Evolutionary conservation across 1,140 invertebrate genomes (phyloP), one percentile per base, ranked within the genome.

Genomic region (Brachionus rubens): DNA sequence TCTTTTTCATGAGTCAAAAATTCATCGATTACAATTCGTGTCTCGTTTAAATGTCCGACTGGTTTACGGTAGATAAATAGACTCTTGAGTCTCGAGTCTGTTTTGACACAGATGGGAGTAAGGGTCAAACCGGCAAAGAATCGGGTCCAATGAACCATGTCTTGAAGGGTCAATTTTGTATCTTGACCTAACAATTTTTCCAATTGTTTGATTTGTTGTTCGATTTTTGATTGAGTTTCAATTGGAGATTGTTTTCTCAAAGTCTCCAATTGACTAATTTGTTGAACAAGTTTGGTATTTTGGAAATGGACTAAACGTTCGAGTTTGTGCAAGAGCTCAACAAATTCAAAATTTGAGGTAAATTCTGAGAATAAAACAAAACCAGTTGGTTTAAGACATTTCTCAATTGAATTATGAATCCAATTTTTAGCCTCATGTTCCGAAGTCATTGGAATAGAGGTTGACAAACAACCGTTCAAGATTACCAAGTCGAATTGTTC

Each of bases 291-390:
- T n/a, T 65, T 65, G 36, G 40, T 43, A 36, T 59, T 59, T 36
- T 59, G 54, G 10, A 59, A 10, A 5, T 36, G 24, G 10, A 65
- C 43, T 65, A 46, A 21, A 19, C 24, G 40, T 43, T 65, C 59
- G 41, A 65, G 4, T 46, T 43, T 65, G 10, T 43, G 19, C 24
- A n/a, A 43, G 14, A 24, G 16, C 24, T 65, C 36, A 14, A 65
- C 59, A 43, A 65, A 65, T 9, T 65, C 59, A 46, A 65, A 65
- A 65, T 65, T 65, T 21, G 16, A 26, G n/a, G 59, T 65, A 46
- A 43, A 65, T 28, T 65, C 59, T 16, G 12, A 43, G 7, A 65
- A 41, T 4, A 43, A 14, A 14, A 65, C 21, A 65, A 65, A 65
- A 24, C 59, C 59, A 24, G 12, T 43, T 43, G 59, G 19, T 41